Evolutionary conservation across 2,797 vertebrate species (phyloP), one percentile per base, ranked within the genome.

Genomic region (Tapera naevia): DNA sequence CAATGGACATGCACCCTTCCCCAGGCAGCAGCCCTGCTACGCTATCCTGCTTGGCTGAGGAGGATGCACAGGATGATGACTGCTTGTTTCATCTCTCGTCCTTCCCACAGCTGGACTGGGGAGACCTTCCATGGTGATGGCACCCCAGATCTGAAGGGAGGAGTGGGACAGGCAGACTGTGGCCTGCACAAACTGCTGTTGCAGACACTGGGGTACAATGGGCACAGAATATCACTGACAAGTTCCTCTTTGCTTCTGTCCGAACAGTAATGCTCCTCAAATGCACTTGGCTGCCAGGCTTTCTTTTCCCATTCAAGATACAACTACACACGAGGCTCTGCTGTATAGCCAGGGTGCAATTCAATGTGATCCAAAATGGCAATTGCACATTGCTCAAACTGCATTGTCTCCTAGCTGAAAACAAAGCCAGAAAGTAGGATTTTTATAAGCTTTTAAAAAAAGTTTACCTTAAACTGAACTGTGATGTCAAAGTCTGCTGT

Each of bases 331-430:
- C 16, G 45, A 45, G 66, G 58, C 66, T 72, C 61, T 81, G 56
- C 66, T 83, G 58, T 61, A 66, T 4, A 75, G 58, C 28, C 58
- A 70, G 41, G 46, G 28, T 8, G 17, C 58, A 76, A 64, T 57
- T 81, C 56, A 88, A 48, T 51, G 12, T 50, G 54, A 92, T 91
- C 30, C 75, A 74, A 82, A 92, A 87, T 53, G 33, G 87, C 50
- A 88, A 30, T 3, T 71, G 71, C 71, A 73, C 56, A 32, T 8
- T 80, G 75, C 81, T 86, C 89, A 88, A 85, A 80, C 33, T 54
- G 65, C 69, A 46, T 67, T 83, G 50, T 94, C 12, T 16, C 4
- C 37, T 53, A 50, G 17, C 3, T 62, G 76, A 65, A 92, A 93
- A 74, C 53, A 91, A 93, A 83, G 39, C 10, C 41, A 71, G 57